Evolutionary conservation across 2,113 vertebrate genomes (phyloP).

Genomic region (Athene cunicularia): DNA sequence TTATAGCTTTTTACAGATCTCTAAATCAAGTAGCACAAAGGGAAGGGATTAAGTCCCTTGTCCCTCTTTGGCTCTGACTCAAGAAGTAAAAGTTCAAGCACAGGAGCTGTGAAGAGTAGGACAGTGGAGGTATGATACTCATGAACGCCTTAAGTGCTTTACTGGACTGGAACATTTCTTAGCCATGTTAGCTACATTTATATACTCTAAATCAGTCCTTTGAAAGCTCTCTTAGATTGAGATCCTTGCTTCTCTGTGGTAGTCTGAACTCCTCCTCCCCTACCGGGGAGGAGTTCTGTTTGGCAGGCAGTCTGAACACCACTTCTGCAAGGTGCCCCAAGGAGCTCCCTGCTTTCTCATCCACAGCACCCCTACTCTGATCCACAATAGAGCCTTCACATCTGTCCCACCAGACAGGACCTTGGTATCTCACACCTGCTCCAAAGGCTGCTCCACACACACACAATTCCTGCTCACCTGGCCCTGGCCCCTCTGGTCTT

Average conservation of each 20-base stretch:
- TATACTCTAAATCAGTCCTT: neutral
- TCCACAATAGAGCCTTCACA: neutral
- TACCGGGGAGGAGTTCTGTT: neutral
- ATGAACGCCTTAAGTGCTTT: neutral
- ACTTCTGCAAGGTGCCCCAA: neutral
- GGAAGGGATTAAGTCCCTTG: neutral
- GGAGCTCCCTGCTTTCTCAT: neutral
- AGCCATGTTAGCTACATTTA: neutral
- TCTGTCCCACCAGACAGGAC: neutral
- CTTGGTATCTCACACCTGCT: neutral
- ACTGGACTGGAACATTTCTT: neutral
- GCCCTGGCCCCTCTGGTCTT: neutral
- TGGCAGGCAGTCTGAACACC: neutral
- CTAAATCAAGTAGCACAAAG: neutral
- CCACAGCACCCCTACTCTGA: neutral
- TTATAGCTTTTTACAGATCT: neutral
- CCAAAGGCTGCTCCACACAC: neutral
- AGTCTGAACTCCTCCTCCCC: neutral
- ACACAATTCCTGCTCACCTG: neutral
- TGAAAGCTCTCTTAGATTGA: neutral
- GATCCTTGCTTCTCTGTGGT: neutral
- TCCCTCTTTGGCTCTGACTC: neutral
- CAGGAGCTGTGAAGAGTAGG: neutral
- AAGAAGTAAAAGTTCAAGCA: neutral
- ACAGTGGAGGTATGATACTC: neutral